Conservation (phyloP, 1,140 invertebrate species). For the Sinella curviseta region DNA sequence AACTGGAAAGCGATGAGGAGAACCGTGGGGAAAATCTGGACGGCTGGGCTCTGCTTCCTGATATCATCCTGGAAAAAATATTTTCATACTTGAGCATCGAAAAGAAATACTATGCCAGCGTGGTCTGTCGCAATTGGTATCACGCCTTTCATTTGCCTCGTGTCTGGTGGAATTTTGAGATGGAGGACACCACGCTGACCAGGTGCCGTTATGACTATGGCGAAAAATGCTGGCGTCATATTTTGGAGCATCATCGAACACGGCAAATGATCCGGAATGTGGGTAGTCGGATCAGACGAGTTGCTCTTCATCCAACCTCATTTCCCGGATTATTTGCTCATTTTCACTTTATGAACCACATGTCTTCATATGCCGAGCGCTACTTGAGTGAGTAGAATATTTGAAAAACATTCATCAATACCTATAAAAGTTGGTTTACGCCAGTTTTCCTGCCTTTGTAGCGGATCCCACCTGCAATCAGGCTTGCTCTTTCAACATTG, state of each 20-base stretch:
- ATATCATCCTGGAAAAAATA: slow-evolving; percentile 75
- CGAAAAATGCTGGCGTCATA: slow-evolving; percentile 76
- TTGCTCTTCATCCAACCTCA: slow-evolving; percentile 70
- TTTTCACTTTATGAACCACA: slow-evolving; percentile 79
- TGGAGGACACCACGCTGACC: slow-evolving; percentile 73
- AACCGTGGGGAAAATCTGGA: slow-evolving; percentile 43
- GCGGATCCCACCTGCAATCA: slow-evolving; percentile 35
- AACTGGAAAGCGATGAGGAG: slow-evolving; percentile 22
- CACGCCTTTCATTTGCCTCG: slow-evolving; percentile 70
- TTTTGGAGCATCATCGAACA: slow-evolving; percentile 72
- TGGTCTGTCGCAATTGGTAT: slow-evolving; percentile 71
- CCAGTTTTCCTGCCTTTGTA: slow-evolving; percentile 51
- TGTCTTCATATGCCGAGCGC: slow-evolving; percentile 69
- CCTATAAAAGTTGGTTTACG: too few species aligned
- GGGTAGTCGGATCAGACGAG: slow-evolving; percentile 65
- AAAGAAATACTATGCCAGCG: slow-evolving; percentile 73
- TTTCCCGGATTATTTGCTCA: slow-evolving; percentile 75
- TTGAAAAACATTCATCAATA: too few species aligned
- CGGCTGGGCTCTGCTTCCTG: slow-evolving; percentile 70
- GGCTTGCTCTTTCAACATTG: slow-evolving; percentile 57
- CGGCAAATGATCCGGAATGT: slow-evolving; percentile 71
- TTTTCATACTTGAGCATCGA: slow-evolving; percentile 69
- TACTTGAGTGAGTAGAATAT: slow-evolving; percentile 36
- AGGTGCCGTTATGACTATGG: slow-evolving; percentile 75
- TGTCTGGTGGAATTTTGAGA: slow-evolving; percentile 71